phyloP scores from a whole-genome alignment of 2,797 vertebrate species.

The Pachyuromys duprasi region DNA sequence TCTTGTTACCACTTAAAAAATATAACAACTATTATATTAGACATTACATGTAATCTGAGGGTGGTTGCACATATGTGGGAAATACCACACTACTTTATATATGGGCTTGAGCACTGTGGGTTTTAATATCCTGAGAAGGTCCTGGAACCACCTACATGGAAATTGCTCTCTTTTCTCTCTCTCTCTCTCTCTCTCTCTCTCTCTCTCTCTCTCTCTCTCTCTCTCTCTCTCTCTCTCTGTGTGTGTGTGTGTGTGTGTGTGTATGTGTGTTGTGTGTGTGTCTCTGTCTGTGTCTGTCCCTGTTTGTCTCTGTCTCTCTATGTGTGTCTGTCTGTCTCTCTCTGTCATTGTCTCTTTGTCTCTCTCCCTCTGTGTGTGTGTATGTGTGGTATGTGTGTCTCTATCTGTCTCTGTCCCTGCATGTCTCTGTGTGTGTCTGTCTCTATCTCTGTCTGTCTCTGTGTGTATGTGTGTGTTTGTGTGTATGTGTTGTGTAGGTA shows the following conservation, averaged over 20 bases:
- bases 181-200: neutral
- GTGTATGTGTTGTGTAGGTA: neutral
- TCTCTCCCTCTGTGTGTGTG: neutral
- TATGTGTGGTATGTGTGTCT: neutral
- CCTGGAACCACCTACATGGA: neutral
- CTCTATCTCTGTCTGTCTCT: accelerated
- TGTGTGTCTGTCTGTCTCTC: neutral
- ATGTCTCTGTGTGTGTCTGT: neutral
- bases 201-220: no score
- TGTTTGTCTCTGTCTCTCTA: neutral
- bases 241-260: neutral
- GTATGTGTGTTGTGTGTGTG: neutral
- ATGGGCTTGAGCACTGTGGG: neutral
- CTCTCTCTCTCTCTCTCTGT: neutral
- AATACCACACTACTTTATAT: neutral
- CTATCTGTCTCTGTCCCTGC: neutral
- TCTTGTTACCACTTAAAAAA: neutral
- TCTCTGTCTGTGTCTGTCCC: neutral
- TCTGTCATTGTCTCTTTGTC: accelerated
- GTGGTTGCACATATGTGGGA: neutral
- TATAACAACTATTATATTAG: neutral
- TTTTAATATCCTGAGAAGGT: neutral
- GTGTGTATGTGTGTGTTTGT: no score
- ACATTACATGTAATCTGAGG: neutral
- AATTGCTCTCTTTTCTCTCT: no score